Evolutionary conservation across 2,888 invertebrate species (phyloP).

Genomic region (Drosophila picticornis): DNA sequence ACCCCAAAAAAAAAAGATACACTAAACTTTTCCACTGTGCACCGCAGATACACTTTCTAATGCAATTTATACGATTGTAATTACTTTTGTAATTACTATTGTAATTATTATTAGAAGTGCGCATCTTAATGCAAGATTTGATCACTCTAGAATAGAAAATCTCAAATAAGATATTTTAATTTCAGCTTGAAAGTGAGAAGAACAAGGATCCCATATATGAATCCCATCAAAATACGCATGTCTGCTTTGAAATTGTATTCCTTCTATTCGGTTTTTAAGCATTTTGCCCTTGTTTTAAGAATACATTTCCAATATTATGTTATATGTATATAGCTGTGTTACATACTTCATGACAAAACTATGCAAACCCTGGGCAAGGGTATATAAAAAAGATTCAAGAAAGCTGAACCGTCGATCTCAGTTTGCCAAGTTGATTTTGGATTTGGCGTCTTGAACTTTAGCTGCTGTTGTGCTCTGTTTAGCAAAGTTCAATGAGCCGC

Average conservation of each 20-base stretch:
- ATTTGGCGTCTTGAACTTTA: conserved; percentile 70
- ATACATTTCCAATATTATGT: neutral
- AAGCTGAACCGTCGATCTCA: conserved; percentile 45
- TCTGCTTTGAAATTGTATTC: neutral
- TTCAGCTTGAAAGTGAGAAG: neutral
- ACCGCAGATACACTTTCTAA: conserved; percentile 29
- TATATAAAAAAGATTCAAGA: conserved; percentile 25
- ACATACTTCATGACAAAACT: neutral
- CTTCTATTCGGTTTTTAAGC: neutral
- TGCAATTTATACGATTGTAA: neutral
- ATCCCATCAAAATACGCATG: neutral
- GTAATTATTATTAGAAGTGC: neutral
- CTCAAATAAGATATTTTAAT: neutral
- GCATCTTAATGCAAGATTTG: neutral
- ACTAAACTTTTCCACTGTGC: conserved; percentile 21
- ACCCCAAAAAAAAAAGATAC: conserved; percentile 16
- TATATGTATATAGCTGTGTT: neutral
- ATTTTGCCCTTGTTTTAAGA: neutral
- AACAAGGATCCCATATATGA: neutral
- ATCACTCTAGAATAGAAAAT: neutral
- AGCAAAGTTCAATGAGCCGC: conserved; percentile 76
- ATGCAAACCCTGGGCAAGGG: neutral
- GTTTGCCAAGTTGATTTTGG: conserved; percentile 55
- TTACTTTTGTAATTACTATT: no score
- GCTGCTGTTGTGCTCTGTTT: conserved; percentile 36